Evolutionary conservation across 2,797 vertebrate species (phyloP).

Genomic region (Ataeniobius toweri): DNA sequence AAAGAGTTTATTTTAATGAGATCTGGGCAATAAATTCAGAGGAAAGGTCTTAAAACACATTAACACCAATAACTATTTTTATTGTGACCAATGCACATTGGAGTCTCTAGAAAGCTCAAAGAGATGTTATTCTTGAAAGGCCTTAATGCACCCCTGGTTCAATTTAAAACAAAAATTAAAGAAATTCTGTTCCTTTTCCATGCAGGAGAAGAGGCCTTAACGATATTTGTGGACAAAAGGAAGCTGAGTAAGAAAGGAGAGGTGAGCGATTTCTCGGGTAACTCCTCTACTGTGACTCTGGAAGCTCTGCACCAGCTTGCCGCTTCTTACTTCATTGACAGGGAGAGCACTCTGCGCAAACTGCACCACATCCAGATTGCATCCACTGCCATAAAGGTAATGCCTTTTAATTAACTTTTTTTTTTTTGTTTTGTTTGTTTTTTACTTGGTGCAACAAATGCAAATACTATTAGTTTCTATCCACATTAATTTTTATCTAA

Average conservation of each 20-base stretch:
- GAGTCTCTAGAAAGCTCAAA: neutral
- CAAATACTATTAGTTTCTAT: neutral
- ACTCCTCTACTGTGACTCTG: constrained; percentile 87
- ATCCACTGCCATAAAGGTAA: constrained; percentile 97
- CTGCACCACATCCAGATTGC: constrained; percentile 97
- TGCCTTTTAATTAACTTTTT: neutral
- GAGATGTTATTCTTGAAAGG: neutral
- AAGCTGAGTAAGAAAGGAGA: constrained; percentile 92
- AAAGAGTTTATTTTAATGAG: neutral
- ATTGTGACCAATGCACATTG: neutral
- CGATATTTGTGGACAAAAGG: constrained; percentile 97
- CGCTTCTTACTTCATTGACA: constrained; percentile 96
- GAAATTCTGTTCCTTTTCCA: neutral
- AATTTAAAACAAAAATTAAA: neutral
- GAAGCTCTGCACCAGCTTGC: constrained; percentile 95
- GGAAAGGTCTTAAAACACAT: neutral
- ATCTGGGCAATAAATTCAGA: neutral
- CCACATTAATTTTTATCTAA: neutral
- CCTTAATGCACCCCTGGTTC: neutral
- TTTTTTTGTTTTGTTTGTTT: constrained; percentile 83
- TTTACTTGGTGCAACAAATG: constrained; percentile 34
- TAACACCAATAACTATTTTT: neutral
- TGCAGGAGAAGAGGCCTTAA: constrained; percentile 95
- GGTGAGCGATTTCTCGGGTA: constrained; percentile 83
- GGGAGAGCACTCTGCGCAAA: constrained; percentile 92